Percentiles rank a stretch among this genome's conserved stretches.
These are phyloP conservation scores for Labeo rohita DNA, from an alignment of 2,113 vertebrate genomes.

Conservation along the genomic window DNA sequence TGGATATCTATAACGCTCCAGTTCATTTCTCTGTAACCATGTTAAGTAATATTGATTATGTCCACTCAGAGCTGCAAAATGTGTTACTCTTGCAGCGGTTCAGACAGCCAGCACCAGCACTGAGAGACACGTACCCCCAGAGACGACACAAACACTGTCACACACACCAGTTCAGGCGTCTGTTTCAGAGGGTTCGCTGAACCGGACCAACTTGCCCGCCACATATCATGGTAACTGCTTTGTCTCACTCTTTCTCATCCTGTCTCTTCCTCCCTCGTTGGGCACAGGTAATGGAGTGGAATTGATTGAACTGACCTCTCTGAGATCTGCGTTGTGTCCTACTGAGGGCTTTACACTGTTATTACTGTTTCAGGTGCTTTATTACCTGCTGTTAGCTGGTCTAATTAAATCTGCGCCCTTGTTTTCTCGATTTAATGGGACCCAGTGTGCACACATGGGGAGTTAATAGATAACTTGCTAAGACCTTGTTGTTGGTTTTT, in stretches of 20 bases:
- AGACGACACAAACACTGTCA: neutral
- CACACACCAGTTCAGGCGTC: slow-evolving; percentile 36
- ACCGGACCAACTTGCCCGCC: slow-evolving; percentile 55
- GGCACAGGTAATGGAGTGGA: slow-evolving; percentile 9
- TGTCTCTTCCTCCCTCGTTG: neutral
- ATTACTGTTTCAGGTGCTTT: slow-evolving; percentile 27
- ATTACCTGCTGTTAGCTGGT: slow-evolving; percentile 12
- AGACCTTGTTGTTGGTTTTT: neutral
- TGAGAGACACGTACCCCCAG: slow-evolving; percentile 46
- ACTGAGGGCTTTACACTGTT: slow-evolving; percentile 11
- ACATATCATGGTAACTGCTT: slow-evolving; percentile 61
- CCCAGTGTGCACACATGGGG: neutral
- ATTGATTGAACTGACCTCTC: slow-evolving; percentile 27
- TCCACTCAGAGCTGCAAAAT: slow-evolving; percentile 16
- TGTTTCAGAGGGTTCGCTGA: slow-evolving; percentile 45
- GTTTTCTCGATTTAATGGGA: neutral
- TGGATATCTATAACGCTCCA: neutral
- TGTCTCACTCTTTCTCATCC: neutral
- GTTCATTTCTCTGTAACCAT: slow-evolving; percentile 4
- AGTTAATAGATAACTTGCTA: neutral
- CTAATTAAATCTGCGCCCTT: slow-evolving; percentile 35
- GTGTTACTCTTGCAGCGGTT: slow-evolving; percentile 23
- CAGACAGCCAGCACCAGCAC: slow-evolving; percentile 49
- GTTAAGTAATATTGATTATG: slow-evolving; percentile 10
- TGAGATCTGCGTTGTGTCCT: slow-evolving; percentile 26